A percentile compares a stretch with the other conserved stretches of the same genome.
phyloP scores from a whole-genome alignment of 2,797 vertebrate genomes.

The Tragopan temminckii region DNA sequence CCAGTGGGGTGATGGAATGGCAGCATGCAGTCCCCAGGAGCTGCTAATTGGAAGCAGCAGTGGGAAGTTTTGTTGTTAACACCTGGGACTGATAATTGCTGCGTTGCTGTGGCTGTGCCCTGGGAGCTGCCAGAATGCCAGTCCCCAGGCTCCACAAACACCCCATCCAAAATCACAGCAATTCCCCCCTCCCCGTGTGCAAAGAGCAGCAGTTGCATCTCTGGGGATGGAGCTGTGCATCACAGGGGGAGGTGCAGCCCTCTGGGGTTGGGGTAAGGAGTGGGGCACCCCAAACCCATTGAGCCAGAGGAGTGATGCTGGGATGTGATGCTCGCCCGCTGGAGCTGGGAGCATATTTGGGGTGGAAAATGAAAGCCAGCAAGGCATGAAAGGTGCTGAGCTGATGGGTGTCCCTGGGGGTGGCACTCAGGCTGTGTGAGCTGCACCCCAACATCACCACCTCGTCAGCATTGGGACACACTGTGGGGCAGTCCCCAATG shows the following conservation, averaged over 20 bases:
- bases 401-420: background rate
- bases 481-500: fast-evolving
- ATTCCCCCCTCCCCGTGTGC: fast-evolving
- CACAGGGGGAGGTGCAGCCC: background rate
- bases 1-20: no score
- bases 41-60: background rate
- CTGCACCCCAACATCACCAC: background rate
- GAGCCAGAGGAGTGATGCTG: fast-evolving
- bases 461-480: background rate
- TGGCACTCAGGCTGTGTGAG: background rate
- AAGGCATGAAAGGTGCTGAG: background rate
- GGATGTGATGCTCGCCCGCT: background rate
- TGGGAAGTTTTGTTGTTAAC: background rate
- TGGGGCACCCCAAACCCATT: fast-evolving
- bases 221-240: background rate
- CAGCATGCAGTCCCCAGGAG: background rate
- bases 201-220: background rate
- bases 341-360: background rate
- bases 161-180: background rate
- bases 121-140: no score
- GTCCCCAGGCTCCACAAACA: fast-evolving
- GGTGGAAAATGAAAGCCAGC: background rate
- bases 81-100: background rate
- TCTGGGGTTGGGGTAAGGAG: background rate
- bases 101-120: background rate